Evolutionary conservation across 2,888 invertebrate species (phyloP).

Genomic region (Amphipoea oculea): DNA sequence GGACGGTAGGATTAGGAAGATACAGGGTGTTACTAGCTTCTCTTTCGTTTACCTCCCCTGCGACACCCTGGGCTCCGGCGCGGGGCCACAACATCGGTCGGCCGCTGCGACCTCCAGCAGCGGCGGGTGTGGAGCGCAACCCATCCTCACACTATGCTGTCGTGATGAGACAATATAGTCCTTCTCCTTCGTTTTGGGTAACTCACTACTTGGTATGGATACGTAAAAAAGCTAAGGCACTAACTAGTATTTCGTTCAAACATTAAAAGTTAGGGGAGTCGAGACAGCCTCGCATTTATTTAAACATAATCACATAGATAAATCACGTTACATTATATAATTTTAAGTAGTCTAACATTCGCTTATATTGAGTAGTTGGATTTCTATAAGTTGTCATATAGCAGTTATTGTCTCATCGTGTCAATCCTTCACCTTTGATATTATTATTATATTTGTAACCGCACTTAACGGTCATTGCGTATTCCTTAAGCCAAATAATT

Average conservation of each 20-base stretch:
- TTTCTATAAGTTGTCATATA: slow-evolving; percentile 18
- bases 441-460: slow-evolving; percentile 3
- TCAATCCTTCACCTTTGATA: slow-evolving; percentile 19
- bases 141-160: slow-evolving; percentile 42
- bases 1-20: slow-evolving; percentile 76
- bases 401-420: slow-evolving; percentile 47
- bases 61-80: slow-evolving; percentile 31
- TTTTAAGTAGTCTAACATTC: slow-evolving; percentile 17
- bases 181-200: slow-evolving; percentile 23
- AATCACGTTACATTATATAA: slow-evolving; percentile 19
- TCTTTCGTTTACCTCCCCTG: slow-evolving; percentile 63
- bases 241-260: not conserved
- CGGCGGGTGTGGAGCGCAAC: slow-evolving; percentile 34
- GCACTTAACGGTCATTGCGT: slow-evolving; percentile 13
- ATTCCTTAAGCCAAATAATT: slow-evolving; percentile 46
- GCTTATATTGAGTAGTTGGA: slow-evolving; percentile 17
- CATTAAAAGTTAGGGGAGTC: slow-evolving; percentile 1
- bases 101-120: slow-evolving; percentile 24
- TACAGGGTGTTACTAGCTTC: slow-evolving; percentile 86
- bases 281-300: slow-evolving; percentile 19
- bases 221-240: not conserved
- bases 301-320: not conserved
- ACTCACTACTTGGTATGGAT: slow-evolving; percentile 1
- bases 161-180: slow-evolving; percentile 47
- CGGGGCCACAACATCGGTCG: slow-evolving; percentile 24